phyloP scores from a whole-genome alignment of 1,140 invertebrate genomes.

The Yoshiicerus persimilis region DNA sequence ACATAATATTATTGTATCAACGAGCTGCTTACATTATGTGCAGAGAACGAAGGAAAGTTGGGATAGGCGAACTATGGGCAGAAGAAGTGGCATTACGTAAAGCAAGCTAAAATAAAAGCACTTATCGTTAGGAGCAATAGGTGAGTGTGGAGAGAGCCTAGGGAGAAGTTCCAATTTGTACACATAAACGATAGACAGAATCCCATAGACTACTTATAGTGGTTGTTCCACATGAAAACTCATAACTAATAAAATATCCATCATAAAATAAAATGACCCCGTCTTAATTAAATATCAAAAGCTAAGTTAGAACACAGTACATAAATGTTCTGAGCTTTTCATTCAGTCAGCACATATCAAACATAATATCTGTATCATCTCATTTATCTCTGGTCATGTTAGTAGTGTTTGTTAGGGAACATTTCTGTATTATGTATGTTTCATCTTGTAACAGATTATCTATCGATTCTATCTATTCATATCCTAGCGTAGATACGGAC shows the following conservation, averaged over 20 bases:
- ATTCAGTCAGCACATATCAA: background rate
- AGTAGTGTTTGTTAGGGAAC: background rate
- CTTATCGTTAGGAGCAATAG: background rate
- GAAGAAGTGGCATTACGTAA: background rate
- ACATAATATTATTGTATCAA: background rate
- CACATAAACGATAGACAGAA: constrained; percentile 1
- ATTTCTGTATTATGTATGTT: background rate
- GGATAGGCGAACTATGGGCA: too few species aligned
- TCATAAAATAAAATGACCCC: background rate
- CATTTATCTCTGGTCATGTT: background rate
- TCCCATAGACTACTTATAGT: background rate
- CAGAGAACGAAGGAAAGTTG: too few species aligned
- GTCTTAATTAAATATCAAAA: constrained; percentile 18
- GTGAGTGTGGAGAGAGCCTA: background rate
- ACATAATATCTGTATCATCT: background rate
- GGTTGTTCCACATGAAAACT: constrained; percentile 1
- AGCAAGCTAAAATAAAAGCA: background rate
- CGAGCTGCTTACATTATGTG: background rate
- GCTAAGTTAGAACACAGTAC: background rate
- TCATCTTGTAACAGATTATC: constrained; percentile 4
- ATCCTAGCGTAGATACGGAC: background rate
- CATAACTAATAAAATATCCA: constrained; percentile 1
- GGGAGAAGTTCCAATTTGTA: background rate
- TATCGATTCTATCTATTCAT: constrained; percentile 6
- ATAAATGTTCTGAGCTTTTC: background rate